Percentiles rank a stretch among this genome's conserved stretches.
phyloP scores from a whole-genome alignment of 2,113 vertebrate species.

The Scomber colias region DNA sequence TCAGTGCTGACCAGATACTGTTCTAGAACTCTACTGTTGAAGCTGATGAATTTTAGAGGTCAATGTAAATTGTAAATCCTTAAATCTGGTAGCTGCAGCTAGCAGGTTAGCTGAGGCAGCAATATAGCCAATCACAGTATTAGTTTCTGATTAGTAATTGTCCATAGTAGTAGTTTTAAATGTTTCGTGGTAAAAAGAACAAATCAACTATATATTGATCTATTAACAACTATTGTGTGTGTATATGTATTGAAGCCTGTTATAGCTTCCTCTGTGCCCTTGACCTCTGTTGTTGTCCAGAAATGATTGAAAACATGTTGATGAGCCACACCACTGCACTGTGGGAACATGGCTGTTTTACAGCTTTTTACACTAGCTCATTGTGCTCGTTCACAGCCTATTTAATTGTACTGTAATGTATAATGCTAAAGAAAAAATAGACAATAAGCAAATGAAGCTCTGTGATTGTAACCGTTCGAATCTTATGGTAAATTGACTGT shows the following conservation, averaged over 20 bases:
- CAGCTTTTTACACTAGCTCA: too few species aligned
- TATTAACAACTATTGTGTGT: neutral
- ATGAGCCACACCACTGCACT: too few species aligned
- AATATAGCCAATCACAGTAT: neutral
- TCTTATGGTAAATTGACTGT: too few species aligned
- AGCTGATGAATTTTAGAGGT: neutral
- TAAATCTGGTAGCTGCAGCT: too few species aligned
- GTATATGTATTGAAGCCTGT: neutral
- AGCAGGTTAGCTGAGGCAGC: too few species aligned
- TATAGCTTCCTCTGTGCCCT: neutral
- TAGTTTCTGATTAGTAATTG: neutral
- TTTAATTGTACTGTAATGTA: too few species aligned
- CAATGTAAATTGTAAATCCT: neutral
- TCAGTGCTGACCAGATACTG: constrained; percentile 39
- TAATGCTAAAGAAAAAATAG: too few species aligned
- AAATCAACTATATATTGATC: neutral
- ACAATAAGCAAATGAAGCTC: too few species aligned
- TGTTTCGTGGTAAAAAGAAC: neutral
- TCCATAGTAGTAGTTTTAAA: neutral
- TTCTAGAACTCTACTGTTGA: accelerated
- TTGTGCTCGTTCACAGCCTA: too few species aligned
- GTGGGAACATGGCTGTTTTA: too few species aligned
- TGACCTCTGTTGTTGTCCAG: neutral
- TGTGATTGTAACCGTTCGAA: too few species aligned
- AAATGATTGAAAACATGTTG: too few species aligned